Evolutionary conservation across 1,140 invertebrate genomes (phyloP).

Genomic region (Calliopsis andreniformis): DNA sequence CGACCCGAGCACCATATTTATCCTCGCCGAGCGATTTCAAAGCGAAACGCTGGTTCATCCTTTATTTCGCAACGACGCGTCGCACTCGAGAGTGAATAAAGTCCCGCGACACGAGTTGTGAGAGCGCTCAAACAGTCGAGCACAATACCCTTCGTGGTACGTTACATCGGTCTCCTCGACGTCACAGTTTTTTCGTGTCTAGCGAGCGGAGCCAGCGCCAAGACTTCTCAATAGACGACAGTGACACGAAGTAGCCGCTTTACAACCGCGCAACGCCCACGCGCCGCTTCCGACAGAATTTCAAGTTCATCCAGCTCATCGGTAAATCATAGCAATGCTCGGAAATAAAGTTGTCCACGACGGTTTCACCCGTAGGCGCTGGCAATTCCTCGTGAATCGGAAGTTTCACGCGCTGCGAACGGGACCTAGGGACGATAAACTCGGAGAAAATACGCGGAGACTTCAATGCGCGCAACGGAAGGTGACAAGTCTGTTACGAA

Average conservation of each 20-base stretch:
- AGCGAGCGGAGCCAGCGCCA: slow-evolving; percentile 31
- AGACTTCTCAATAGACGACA: slow-evolving; percentile 25
- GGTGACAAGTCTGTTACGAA: too few relatives aligned
- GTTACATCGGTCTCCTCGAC: background rate
- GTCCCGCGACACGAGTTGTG: background rate
- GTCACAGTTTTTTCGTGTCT: slow-evolving; percentile 8
- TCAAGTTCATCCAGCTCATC: slow-evolving; percentile 52
- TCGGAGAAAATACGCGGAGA: background rate
- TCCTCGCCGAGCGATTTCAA: background rate
- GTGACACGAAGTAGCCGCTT: slow-evolving; percentile 60
- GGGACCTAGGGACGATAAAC: background rate
- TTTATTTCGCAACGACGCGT: background rate
- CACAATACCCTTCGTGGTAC: background rate
- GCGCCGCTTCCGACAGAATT: slow-evolving; percentile 53
- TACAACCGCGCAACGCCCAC: slow-evolving; percentile 42
- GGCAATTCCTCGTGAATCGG: slow-evolving; percentile 5
- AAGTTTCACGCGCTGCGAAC: background rate
- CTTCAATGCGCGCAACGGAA: background rate
- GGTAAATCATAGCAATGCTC: slow-evolving; percentile 49
- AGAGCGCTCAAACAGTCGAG: background rate
- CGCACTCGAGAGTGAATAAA: background rate
- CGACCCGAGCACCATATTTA: background rate
- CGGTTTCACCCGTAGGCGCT: slow-evolving; percentile 4
- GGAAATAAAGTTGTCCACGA: slow-evolving; percentile 36
- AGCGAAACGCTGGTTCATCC: slow-evolving; percentile 1